These are phyloP conservation scores for Stenichneumon culpator DNA, from an alignment of 2,888 invertebrate genomes.

Conservation along the genomic window DNA sequence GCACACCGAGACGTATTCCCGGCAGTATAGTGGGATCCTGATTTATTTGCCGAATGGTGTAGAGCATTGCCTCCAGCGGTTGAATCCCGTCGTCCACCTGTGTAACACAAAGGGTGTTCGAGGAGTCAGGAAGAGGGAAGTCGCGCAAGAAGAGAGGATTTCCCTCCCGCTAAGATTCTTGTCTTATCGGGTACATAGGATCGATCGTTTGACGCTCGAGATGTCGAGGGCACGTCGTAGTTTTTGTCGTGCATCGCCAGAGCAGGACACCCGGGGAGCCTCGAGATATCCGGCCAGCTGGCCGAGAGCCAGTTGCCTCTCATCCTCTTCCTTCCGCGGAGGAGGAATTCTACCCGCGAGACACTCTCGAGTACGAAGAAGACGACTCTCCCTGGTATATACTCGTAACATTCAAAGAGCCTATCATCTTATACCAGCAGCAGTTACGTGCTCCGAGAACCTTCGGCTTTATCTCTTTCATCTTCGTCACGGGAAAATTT, in stretches of 20 bases:
- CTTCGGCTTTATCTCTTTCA: conserved; percentile 36
- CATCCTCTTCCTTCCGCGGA: conserved; percentile 19
- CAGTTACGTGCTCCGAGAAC: conserved; percentile 47
- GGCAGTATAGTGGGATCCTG: conserved; percentile 84
- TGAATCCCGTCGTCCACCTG: conserved; percentile 86
- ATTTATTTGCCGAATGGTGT: conserved; percentile 86
- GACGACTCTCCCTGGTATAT: background rate
- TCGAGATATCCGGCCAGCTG: conserved; percentile 59
- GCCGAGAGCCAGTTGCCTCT: conserved; percentile 56
- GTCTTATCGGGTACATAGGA: conserved; percentile 17
- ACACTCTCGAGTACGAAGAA: conserved; percentile 25
- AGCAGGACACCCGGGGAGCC: conserved; percentile 25
- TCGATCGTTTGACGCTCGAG: conserved; percentile 45
- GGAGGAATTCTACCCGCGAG: conserved; percentile 27
- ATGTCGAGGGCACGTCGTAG: conserved; percentile 28
- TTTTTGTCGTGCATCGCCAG: conserved; percentile 35
- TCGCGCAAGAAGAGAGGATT: background rate
- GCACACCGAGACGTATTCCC: conserved; percentile 85
- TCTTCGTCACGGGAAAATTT: conserved; percentile 6
- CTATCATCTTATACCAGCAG: conserved; percentile 50
- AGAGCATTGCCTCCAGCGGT: conserved; percentile 86
- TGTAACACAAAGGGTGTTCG: conserved; percentile 7
- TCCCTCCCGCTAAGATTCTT: background rate
- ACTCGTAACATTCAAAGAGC: conserved; percentile 38
- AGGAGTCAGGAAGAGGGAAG: conserved; percentile 2